A percentile compares a stretch with the other conserved stretches of the same genome.
These are phyloP conservation scores for Australoheros facetus DNA, from an alignment of 2,797 vertebrate genomes.

Conservation along the genomic window DNA sequence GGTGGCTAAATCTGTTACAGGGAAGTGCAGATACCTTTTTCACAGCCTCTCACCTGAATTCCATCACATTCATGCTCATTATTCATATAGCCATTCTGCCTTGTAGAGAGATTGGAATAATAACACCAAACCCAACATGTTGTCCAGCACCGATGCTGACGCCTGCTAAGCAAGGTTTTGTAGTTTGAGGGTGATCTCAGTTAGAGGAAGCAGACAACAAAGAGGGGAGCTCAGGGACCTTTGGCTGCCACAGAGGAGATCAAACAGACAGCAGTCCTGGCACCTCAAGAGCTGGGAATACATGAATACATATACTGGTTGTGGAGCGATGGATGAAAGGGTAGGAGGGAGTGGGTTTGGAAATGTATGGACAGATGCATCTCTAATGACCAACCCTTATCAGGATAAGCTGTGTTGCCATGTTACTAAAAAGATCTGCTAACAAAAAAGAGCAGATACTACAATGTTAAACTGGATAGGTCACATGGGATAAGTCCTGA, in stretches of 20 bases:
- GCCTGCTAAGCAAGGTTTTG: slow-evolving; percentile 4
- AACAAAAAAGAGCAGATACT: neutral
- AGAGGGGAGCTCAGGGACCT: slow-evolving; percentile 17
- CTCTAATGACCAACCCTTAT: neutral
- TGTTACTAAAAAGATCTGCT: too few relatives aligned
- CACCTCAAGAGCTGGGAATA: slow-evolving; percentile 9
- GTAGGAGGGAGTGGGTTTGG: neutral
- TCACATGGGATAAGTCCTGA: neutral
- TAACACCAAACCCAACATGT: slow-evolving; percentile 44
- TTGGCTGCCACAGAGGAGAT: slow-evolving; percentile 35
- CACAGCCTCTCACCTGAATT: neutral
- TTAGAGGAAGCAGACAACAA: slow-evolving; percentile 38
- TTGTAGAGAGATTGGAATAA: slow-evolving; percentile 43
- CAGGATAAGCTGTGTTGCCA: neutral
- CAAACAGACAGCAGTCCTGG: slow-evolving; percentile 28
- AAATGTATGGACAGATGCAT: neutral
- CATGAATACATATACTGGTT: slow-evolving; percentile 41
- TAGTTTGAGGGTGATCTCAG: slow-evolving; percentile 7
- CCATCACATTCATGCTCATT: neutral
- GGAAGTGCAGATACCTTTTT: too few relatives aligned
- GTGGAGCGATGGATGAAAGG: neutral
- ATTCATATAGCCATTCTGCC: slow-evolving; percentile 2
- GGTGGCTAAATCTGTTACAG: neutral
- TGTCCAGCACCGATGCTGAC: slow-evolving; percentile 10
- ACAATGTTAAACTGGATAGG: neutral